Evolutionary conservation across 30 jellyfish, hydroid and myxozoan genomes (phyloP), one percentile per base, ranked within the genome.

Genomic region (Aurelia sp.): DNA sequence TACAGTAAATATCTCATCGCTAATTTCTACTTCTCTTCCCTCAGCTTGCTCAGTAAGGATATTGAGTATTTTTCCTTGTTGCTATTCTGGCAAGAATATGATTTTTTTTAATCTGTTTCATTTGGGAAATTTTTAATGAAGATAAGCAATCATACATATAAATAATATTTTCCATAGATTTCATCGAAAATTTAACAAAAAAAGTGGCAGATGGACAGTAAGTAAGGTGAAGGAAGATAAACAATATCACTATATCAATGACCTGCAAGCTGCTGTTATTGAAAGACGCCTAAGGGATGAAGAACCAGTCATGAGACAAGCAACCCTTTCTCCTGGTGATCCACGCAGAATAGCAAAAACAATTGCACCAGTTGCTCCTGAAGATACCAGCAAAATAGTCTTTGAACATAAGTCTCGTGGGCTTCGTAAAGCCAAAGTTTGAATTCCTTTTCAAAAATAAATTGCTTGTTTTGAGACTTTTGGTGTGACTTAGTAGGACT

Each of bases 111-210:
- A 38, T 38, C 3, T 38, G 3, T 38, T 3, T 38, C 5, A 3
- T 38, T 38, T 38, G 48, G 48, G 5, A 38, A 38, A 38, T 2
- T 38, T 38, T 38, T 38, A 38, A 38, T 38, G 5, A 2, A 38
- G 3, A 38, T 38, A 38, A 57, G 8, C 8, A 3, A 57, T 3
- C 4, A 2, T 7, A 3, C 8, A 3, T 9, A 57, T 57, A 57
- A 9, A 57, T n/a, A n/a, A n/a, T n/a, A n/a, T n/a, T n/a, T n/a
- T n/a, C n/a, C n/a, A n/a, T n/a, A n/a, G n/a, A n/a, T 57, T 13
- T 57, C 67, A 57, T 57, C 67, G 67, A 57, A 57, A 57, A 57
- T 57, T 57, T 19, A 57, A 7, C 67, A 57, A 57, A 57, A 57
- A 3, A 57, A 57, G 67, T 57, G 24, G 67, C 67, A 4, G 24